Conservation (phyloP, 2,888 invertebrate genomes). For the Rhagophthalmus giganteus region DNA sequence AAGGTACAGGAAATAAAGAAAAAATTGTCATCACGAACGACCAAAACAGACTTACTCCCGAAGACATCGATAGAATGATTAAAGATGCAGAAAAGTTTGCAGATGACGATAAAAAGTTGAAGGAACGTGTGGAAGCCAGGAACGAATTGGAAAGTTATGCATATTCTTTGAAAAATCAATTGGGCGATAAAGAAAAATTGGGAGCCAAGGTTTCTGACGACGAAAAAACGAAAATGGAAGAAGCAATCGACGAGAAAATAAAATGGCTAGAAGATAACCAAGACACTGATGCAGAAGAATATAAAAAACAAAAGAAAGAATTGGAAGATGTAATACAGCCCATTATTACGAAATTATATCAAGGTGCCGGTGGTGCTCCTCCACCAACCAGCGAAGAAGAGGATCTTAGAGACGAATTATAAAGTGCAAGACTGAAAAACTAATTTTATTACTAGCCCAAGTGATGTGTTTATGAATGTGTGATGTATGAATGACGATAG, state of each 20-base stretch:
- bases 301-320: constrained; percentile 93
- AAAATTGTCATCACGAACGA: constrained; percentile 99
- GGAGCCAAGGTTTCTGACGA: constrained; percentile 87
- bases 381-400: constrained; percentile 70
- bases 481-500: constrained; percentile 18
- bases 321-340: constrained; percentile 95
- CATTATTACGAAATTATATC: constrained; percentile 95
- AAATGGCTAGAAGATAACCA: constrained; percentile 97
- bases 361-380: constrained; percentile 78
- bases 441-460: constrained; percentile 12
- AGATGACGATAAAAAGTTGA: constrained; percentile 96
- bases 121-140: constrained; percentile 92
- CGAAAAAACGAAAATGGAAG: constrained; percentile 93
- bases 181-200: constrained; percentile 95
- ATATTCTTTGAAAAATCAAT: constrained; percentile 96
- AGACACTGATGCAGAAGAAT: constrained; percentile 89
- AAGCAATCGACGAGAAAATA: constrained; percentile 94
- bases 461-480: constrained; percentile 7
- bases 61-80: constrained; percentile 99
- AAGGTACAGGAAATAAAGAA: constrained; percentile 97
- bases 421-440: constrained; percentile 50
- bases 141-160: constrained; percentile 97
- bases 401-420: constrained; percentile 85
- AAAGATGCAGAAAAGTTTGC: constrained; percentile 99
- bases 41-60: constrained; percentile 94